phyloP scores from a whole-genome alignment of 2,888 invertebrate genomes.

The Macaria liturata region DNA sequence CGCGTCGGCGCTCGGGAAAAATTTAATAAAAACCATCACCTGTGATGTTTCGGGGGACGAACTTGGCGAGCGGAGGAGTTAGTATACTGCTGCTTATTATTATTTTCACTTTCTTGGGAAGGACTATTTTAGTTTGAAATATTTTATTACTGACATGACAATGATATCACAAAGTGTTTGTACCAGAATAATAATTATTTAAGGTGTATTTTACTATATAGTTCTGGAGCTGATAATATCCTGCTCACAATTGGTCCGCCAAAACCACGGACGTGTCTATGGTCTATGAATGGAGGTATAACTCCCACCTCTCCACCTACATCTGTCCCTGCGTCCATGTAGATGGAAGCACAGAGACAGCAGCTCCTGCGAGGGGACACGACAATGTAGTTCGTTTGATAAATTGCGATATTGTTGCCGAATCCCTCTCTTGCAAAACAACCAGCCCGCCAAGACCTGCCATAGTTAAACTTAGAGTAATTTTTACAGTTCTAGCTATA shows the following conservation, averaged over 20 bases:
- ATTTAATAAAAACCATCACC: constrained; percentile 73
- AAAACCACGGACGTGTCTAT: too few relatives aligned
- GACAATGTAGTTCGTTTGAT: constrained; percentile 80
- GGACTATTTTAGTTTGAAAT: too few relatives aligned
- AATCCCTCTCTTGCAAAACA: constrained; percentile 55
- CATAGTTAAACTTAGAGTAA: constrained; percentile 7
- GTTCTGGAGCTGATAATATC: too few relatives aligned
- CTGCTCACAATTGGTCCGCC: too few relatives aligned
- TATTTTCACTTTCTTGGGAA: too few relatives aligned
- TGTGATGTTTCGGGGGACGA: constrained; percentile 46
- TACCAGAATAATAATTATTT: too few relatives aligned
- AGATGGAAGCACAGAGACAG: constrained; percentile 42
- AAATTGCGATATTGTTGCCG: constrained; percentile 78
- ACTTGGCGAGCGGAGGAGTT: constrained; percentile 29
- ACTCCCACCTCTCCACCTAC: constrained; percentile 9
- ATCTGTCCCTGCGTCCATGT: constrained; percentile 44
- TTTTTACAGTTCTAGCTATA: constrained; percentile 28
- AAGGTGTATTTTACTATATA: too few relatives aligned
- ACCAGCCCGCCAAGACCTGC: constrained; percentile 39
- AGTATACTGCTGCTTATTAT: too few relatives aligned
- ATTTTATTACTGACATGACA: too few relatives aligned
- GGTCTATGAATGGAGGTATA: too few relatives aligned
- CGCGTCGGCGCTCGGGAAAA: constrained; percentile 51
- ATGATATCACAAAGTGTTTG: too few relatives aligned
- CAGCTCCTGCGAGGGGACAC: constrained; percentile 53